Percentiles rank a stretch among this genome's conserved stretches.
These are phyloP conservation scores for Andrena chrysosceles DNA, from an alignment of 2,888 invertebrate genomes.

Conservation along the genomic window DNA sequence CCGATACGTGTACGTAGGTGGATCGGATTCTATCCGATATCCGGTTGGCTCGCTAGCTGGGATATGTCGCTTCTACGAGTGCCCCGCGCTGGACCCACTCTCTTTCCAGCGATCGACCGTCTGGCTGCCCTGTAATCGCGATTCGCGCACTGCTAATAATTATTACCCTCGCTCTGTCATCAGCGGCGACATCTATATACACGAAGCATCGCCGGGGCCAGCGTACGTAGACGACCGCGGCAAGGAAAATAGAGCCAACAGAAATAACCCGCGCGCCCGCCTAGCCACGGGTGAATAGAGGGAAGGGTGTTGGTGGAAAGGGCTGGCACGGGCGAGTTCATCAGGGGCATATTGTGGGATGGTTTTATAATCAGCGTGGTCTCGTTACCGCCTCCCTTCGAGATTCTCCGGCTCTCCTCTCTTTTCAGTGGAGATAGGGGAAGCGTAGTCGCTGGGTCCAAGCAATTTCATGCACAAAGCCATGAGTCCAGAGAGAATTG, in stretches of 20 bases:
- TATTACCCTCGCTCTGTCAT: constrained; percentile 83
- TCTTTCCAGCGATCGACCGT: constrained; percentile 55
- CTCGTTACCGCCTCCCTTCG: constrained; percentile 39
- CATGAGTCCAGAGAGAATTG: neutral
- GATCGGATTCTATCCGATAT: constrained; percentile 47
- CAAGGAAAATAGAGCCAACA: constrained; percentile 65
- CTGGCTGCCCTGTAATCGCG: constrained; percentile 83
- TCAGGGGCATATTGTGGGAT: constrained; percentile 73
- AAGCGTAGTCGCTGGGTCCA: neutral
- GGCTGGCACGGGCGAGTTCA: constrained; percentile 61
- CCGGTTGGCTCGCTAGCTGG: constrained; percentile 28
- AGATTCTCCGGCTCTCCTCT: neutral
- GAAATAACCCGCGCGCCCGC: constrained; percentile 68
- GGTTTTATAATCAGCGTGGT: constrained; percentile 74
- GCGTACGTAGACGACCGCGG: constrained; percentile 23
- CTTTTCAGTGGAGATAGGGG: neutral
- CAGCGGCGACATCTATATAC: constrained; percentile 81
- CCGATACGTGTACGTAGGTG: constrained; percentile 40
- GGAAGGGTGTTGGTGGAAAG: constrained; percentile 32
- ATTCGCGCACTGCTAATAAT: constrained; percentile 84
- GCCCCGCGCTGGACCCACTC: constrained; percentile 25
- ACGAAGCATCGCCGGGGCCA: constrained; percentile 42
- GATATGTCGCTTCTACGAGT: constrained; percentile 30
- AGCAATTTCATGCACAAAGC: constrained; percentile 5
- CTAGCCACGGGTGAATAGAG: constrained; percentile 18